Evolutionary conservation across 2,888 invertebrate genomes (phyloP).

Genomic region (Latrodectus hesperus): DNA sequence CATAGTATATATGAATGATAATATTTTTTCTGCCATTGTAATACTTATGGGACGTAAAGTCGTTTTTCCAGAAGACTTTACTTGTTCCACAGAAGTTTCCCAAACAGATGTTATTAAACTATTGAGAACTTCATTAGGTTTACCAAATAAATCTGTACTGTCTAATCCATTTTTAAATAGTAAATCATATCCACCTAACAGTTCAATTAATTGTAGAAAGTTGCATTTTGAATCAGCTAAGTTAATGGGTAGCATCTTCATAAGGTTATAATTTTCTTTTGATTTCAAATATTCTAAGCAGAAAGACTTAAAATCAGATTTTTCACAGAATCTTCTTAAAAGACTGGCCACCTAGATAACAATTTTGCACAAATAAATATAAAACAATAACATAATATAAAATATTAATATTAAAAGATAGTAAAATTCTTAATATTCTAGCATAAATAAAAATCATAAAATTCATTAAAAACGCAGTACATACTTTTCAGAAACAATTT

Average conservation of each 20-base stretch:
- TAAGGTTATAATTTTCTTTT: conserved; percentile 27
- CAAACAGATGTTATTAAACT: conserved; percentile 42
- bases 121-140: conserved; percentile 10
- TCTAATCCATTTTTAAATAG: conserved; percentile 28
- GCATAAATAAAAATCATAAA: too few relatives aligned
- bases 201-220: conserved; percentile 24
- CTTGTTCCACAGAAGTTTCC: conserved; percentile 19
- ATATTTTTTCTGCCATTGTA: conserved; percentile 41
- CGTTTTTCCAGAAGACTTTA: conserved; percentile 4
- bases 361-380: too few relatives aligned
- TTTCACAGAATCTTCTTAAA: conserved; percentile 12
- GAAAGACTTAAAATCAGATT: conserved; percentile 41
- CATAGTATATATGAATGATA: conserved; percentile 31
- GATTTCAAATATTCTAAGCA: conserved; percentile 18
- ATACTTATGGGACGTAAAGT: conserved; percentile 30
- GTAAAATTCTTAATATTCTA: too few relatives aligned
- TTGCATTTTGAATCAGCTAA: conserved; percentile 15
- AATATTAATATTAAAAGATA: too few relatives aligned
- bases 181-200: conserved; percentile 56
- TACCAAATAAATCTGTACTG: conserved; percentile 6
- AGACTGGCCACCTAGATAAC: conserved; percentile 11
- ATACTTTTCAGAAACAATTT: too few relatives aligned
- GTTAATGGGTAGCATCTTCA: conserved; percentile 36
- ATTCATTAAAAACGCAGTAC: too few relatives aligned
- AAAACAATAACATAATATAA: too few relatives aligned